phyloP scores from a whole-genome alignment of 2,888 invertebrate species.

The Hydraecia micacea region DNA sequence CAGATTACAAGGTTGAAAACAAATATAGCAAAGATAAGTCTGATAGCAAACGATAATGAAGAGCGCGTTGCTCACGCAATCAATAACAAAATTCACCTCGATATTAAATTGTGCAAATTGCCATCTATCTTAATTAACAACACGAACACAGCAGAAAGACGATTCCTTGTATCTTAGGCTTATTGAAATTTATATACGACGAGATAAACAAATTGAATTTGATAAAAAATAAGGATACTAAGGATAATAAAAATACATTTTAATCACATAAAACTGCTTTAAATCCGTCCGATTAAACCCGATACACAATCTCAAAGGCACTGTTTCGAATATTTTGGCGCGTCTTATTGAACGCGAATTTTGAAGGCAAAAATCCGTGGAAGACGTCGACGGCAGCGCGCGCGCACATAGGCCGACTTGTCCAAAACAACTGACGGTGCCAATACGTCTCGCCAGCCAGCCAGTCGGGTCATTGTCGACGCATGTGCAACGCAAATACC shows the following conservation, averaged over 20 bases:
- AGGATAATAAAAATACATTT: conserved; percentile 28
- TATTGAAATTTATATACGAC: conserved; percentile 47
- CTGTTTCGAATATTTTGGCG: conserved; percentile 50
- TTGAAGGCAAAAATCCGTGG: conserved; percentile 58
- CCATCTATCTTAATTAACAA: conserved; percentile 70
- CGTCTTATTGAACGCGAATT: conserved; percentile 62
- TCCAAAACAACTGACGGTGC: conserved; percentile 88
- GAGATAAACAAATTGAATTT: conserved; percentile 49
- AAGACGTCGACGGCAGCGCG: conserved; percentile 70
- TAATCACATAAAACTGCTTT: conserved; percentile 42
- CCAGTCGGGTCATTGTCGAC: conserved; percentile 81
- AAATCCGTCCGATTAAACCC: conserved; percentile 60
- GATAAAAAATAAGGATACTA: conserved; percentile 32
- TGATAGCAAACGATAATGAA: conserved; percentile 77
- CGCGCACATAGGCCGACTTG: conserved; percentile 79
- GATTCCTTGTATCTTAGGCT: conserved; percentile 66
- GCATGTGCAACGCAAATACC: conserved; percentile 66
- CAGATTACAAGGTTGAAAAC: conserved; percentile 75
- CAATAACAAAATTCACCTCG: conserved; percentile 70
- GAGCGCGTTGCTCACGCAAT: conserved; percentile 63
- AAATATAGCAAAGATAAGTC: conserved; percentile 76
- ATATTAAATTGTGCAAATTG: conserved; percentile 64
- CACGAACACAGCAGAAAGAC: conserved; percentile 58
- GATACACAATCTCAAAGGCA: conserved; percentile 32
- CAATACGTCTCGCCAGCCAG: conserved; percentile 81